Evolutionary conservation across 1,140 invertebrate species (phyloP).

Genomic region (Mercenaria mercenaria): DNA sequence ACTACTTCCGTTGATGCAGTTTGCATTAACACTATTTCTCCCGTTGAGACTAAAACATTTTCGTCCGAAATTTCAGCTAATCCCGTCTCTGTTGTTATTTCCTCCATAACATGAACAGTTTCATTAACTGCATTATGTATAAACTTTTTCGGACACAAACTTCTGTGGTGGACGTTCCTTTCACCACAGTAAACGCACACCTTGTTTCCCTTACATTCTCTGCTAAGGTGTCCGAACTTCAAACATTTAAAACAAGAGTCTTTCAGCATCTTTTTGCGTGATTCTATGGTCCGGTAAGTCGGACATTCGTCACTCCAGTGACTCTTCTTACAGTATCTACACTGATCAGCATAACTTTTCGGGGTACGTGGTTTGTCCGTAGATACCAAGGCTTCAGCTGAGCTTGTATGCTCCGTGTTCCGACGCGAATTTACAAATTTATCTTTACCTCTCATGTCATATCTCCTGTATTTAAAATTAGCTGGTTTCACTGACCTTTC

Average conservation of each 20-base stretch:
- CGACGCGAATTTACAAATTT: background rate
- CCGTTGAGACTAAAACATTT: too few relatives aligned
- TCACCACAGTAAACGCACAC: constrained; percentile 34
- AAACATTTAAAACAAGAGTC: constrained; percentile 15
- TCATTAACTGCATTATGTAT: background rate
- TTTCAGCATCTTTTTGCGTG: background rate
- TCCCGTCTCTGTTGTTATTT: background rate
- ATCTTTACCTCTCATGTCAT: background rate
- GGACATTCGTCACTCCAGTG: constrained; percentile 38
- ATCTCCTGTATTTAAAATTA: background rate
- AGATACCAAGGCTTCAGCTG: background rate
- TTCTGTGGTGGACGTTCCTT: constrained; percentile 29
- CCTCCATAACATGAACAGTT: background rate
- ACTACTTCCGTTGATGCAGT: background rate
- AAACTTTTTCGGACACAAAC: constrained; percentile 18
- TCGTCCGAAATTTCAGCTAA: background rate
- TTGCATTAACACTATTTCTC: background rate
- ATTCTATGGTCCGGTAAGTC: background rate
- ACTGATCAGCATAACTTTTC: background rate
- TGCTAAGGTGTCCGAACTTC: background rate
- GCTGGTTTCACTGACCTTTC: background rate
- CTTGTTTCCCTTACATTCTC: background rate
- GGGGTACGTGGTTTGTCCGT: background rate
- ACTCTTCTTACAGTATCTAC: constrained; percentile 25
- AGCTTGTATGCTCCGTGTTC: background rate